Conservation (phyloP, 2,888 invertebrate genomes). For the Catocala fraxini region DNA sequence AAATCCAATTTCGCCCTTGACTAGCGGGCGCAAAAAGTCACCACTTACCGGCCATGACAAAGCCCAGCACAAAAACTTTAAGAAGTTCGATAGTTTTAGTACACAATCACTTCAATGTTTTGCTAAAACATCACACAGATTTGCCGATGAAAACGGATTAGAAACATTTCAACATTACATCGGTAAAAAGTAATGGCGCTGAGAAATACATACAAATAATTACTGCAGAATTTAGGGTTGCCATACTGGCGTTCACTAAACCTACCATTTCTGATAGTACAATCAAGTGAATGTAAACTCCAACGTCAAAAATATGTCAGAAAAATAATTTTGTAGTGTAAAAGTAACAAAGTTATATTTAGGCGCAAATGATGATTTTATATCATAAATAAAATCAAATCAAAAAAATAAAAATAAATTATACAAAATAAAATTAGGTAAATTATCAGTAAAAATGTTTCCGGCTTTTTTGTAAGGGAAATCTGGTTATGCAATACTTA, state of each 20-base stretch:
- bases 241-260: constrained; percentile 58
- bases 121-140: constrained; percentile 87
- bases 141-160: constrained; percentile 88
- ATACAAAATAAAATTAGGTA: too few relatives aligned
- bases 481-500: too few relatives aligned
- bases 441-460: too few relatives aligned
- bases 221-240: constrained; percentile 82
- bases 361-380: too few relatives aligned
- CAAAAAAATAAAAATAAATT: too few relatives aligned
- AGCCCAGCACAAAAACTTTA: constrained; percentile 87
- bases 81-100: constrained; percentile 84
- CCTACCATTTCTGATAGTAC: constrained; percentile 48
- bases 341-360: too few relatives aligned
- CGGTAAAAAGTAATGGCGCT: constrained; percentile 88
- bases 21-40: constrained; percentile 87
- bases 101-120: constrained; percentile 85
- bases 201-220: constrained; percentile 84
- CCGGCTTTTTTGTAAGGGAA: too few relatives aligned
- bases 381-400: too few relatives aligned
- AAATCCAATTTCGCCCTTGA: constrained; percentile 88
- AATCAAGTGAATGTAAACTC: too few relatives aligned
- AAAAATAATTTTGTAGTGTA: too few relatives aligned
- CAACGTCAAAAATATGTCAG: too few relatives aligned
- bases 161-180: constrained; percentile 88
- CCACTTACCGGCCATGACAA: constrained; percentile 95